Evolutionary conservation across 2,113 vertebrate species (phyloP), one percentile per base, ranked within the genome.

Genomic region (Pyrgilauda ruficollis): DNA sequence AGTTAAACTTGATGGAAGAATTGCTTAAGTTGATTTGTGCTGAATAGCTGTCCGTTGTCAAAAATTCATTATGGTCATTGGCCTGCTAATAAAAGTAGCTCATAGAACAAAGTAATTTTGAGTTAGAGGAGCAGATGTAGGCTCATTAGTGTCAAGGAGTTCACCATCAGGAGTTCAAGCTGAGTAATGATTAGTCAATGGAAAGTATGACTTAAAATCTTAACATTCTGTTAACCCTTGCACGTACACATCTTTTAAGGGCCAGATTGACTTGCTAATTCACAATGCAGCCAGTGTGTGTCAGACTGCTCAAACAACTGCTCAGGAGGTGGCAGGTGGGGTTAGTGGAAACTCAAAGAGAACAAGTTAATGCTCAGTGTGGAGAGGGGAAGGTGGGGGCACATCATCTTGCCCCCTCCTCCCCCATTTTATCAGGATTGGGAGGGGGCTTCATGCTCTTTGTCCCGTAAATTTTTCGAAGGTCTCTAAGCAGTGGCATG

Each of bases 81-180:
- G 87, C 62, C 50, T 93, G 52, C 87, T 96, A 92, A 92, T 95
- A 94, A 74, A 90, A 90, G 85, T 18, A 85, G 75, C 82, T 92
- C 68, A 84, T 44, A 86, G 85, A 94, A 87, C 84, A 55, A 80
- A 95, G 79, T 74, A 93, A 95, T 96, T 90, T 90, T 63, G 75
- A 92, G 76, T 91, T 80, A 90, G 89, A 92, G 72, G 50, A 94
- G 53, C 64, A 88, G 87, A 89, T 90, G 86, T 82, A 78, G 80
- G 68, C 91, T 95, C 76, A 89, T 94, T 95, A 93, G 82, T 91
- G 94, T 96, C 92, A 91, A 94, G 91, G 82, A 95, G 89, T 77
- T 96, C 70, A 90, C 72, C 39, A 52, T 93, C 90, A 93, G 94
- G 81, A 95, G 63, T 83, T 91, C 81, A 90, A 79, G 55, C 82